Evolutionary conservation across 2,888 invertebrate species (phyloP).

Genomic region (Leucoma salicis): DNA sequence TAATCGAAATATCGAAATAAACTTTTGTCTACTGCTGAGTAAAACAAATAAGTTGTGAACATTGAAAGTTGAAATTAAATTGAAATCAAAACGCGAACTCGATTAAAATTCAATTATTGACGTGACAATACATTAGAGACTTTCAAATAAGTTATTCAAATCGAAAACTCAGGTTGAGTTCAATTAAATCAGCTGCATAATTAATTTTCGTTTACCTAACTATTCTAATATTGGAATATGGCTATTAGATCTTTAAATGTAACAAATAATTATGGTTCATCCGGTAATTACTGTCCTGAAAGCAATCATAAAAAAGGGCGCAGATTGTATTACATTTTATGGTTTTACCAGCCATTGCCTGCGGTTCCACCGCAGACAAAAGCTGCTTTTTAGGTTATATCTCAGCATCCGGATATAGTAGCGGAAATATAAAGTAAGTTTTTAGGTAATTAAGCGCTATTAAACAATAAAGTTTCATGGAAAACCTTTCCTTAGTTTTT

Average conservation of each 20-base stretch:
- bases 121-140: neutral
- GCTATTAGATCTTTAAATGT: neutral
- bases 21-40: neutral
- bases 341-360: too few species aligned
- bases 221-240: neutral
- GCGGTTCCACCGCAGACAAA: too few species aligned
- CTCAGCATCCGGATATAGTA: too few species aligned
- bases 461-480: too few species aligned
- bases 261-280: neutral
- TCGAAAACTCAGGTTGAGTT: neutral
- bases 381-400: too few species aligned
- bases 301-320: too few species aligned
- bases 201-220: neutral
- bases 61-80: neutral
- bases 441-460: too few species aligned
- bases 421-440: too few species aligned
- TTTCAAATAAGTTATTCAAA: neutral
- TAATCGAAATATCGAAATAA: too few species aligned
- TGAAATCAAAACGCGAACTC: neutral
- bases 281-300: too few species aligned
- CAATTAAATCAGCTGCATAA: neutral
- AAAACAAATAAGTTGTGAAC: neutral
- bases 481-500: too few species aligned
- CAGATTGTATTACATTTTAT: too few species aligned
- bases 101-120: neutral